A percentile compares a stretch with the other conserved stretches of the same genome.
phyloP scores from a whole-genome alignment of 2,113 vertebrate species.

The Phrynosoma blainvillii region DNA sequence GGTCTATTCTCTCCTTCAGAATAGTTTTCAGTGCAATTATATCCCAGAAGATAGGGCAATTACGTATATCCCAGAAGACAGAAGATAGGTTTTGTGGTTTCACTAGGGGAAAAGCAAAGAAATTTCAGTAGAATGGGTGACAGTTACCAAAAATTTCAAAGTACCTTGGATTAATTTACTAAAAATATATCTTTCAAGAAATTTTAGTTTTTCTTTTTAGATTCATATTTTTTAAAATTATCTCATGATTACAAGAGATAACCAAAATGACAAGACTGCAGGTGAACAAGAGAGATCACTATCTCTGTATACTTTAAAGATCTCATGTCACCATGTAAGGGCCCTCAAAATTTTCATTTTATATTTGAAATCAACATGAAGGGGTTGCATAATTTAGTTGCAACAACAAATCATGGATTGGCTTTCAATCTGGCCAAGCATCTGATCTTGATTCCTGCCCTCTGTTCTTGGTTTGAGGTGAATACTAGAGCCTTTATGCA shows the following conservation, averaged over 20 bases:
- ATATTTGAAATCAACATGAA: too few relatives aligned
- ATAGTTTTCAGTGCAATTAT: background rate
- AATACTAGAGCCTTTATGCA: background rate
- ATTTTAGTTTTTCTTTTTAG: background rate
- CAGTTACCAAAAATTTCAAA: background rate
- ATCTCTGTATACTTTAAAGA: background rate
- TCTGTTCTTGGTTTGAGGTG: background rate
- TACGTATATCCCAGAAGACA: too few relatives aligned
- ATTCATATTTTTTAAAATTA: background rate
- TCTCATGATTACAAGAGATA: background rate
- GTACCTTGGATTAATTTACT: background rate
- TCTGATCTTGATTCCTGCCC: background rate
- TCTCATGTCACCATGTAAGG: too few relatives aligned
- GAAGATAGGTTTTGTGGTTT: background rate
- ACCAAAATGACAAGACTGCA: background rate
- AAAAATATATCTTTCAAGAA: background rate
- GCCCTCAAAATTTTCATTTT: background rate
- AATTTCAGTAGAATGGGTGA: background rate
- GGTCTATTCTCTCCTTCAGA: background rate
- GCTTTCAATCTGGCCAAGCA: background rate
- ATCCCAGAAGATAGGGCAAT: background rate
- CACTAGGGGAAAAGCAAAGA: background rate
- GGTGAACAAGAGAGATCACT: background rate
- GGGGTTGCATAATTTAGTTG: too few relatives aligned
- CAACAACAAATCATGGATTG: background rate